Evolutionary conservation across 1,140 invertebrate species (phyloP).

Genomic region (Zaprionus vittiger): DNA sequence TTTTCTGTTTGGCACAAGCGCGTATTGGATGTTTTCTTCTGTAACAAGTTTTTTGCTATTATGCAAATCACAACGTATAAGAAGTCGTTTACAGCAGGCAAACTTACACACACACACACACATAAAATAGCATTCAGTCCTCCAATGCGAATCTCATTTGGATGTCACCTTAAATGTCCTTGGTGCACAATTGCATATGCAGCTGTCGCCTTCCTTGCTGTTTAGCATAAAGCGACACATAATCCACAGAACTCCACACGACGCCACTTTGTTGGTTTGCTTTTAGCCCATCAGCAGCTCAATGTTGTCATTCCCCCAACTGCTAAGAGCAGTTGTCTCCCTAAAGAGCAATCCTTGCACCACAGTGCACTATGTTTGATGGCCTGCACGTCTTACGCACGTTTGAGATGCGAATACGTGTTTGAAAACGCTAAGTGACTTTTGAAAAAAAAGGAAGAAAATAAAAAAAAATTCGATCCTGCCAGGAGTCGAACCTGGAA

Average conservation of each 20-base stretch:
- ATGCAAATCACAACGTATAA: conserved; percentile 21
- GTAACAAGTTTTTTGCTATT: conserved; percentile 2
- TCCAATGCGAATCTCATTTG: conserved; percentile 18
- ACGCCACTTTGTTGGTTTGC: conserved; percentile 31
- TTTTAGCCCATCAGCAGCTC: conserved; percentile 1
- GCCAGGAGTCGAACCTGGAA: conserved; percentile 90
- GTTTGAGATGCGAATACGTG: background rate
- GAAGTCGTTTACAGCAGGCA: conserved; percentile 9
- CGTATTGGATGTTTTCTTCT: background rate
- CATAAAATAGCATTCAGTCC: background rate
- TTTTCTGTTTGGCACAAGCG: background rate
- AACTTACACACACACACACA: background rate
- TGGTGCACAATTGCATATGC: conserved; percentile 16
- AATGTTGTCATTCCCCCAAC: background rate
- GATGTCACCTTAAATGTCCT: conserved; percentile 41
- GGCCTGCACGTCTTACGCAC: background rate
- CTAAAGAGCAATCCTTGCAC: background rate
- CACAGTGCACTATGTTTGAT: background rate
- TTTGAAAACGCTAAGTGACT: background rate
- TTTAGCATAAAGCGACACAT: conserved; percentile 31
- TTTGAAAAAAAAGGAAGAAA: background rate
- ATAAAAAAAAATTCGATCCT: conserved; percentile 84
- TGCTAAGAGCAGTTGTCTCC: background rate
- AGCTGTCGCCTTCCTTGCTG: conserved; percentile 9
- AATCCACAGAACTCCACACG: conserved; percentile 32